Evolutionary conservation across 2,888 invertebrate genomes (phyloP), one percentile per base, ranked within the genome.

Genomic region (Heteropelma amictum): DNA sequence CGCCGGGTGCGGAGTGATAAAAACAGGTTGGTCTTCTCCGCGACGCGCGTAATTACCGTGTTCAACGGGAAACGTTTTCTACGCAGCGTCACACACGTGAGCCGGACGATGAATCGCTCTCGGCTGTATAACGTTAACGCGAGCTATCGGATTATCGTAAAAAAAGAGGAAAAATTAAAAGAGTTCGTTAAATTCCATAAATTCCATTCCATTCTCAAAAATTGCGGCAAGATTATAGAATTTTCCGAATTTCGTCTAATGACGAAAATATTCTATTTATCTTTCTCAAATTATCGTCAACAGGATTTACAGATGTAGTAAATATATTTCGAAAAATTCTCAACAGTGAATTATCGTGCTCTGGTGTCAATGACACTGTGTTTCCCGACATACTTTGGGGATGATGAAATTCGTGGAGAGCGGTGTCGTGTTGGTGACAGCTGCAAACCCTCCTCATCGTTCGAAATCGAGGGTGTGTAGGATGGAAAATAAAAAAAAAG

Each of bases 1-100:
- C 45, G 60, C 51, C 54, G 64, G 65, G 61, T 63, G 70, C n/a
- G n/a, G 64, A 73, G 77, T 78, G 76, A 79, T 80, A 80, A 81
- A 82, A 82, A 82, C 82, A 78, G 79, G 82, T 82, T 79, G 76
- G 77, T 71, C 77, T 70, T 75, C 79, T 73, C n/a, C n/a, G 73
- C 67, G 67, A 65, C 71, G 61, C 79, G 70, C 56, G 80, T 80
- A 81, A 82, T 82, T 82, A 80, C 77, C 53, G 78, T 51, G 76
- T 77, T 78, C 63, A 77, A 75, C 70, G 73, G 68, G 74, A 77
- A 74, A 67, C 72, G 61, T 56, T 68, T 65, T 33, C 65, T 64
- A 17, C 33, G 60, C 47, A 61, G 49, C 54, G 60, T 72, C 58
- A 64, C 71, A n/a, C n/a, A 71, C 68, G 69, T 68, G 68, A 53